Base-by-base conservation (phyloP, 92 coral and sea anemone genomes). In the Meandrina meandrites region DNA sequence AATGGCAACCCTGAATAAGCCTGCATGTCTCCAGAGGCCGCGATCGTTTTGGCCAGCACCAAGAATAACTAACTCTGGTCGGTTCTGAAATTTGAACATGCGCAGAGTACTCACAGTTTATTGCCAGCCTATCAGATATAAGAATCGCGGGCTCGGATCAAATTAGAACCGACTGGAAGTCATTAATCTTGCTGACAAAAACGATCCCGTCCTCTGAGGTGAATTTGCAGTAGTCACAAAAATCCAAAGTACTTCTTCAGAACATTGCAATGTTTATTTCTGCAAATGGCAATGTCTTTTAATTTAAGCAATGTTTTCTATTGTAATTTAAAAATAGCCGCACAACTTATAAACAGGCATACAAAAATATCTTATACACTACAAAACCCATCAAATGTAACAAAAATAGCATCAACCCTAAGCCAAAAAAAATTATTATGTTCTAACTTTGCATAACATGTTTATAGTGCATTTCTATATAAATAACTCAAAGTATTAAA, bases 351-450 rank as follows among this genome's bases (percentile, higher is more conserved):
- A n/a, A n/a, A n/a, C n/a, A n/a, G n/a, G n/a, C 18, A 64, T 85
- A 85, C 82, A 85, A 85, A 85, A 85, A 85, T 85, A 85, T 85
- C 2, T 6, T 32, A 60, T 85, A 71, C 42, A 85, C 82, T 60
- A 77, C n/a, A 76, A 85, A 76, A 64, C 15, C 74, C 77, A 85
- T 58, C 73, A 75, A 84, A 84, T 27, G 75, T 84, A 84, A 84
- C 82, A 76, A 78, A 76, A 85, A 85, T 77, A 85, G 54, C 80
- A 83, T 16, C 17, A 37, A 75, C 56, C 40, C 10, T 30, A 62
- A 8, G 16, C 37, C 12, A 2, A 57, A 6, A 77, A 32, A 35
- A n/a, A n/a, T n/a, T n/a, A n/a, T n/a, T 77, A 77, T 11, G 57
- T 77, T 50, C 81, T 77, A 16, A 84, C 64, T 85, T 76, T 68